Evolutionary conservation across 2,888 invertebrate genomes (phyloP), one percentile per base, ranked within the genome.

Genomic region (Merodon equestris): DNA sequence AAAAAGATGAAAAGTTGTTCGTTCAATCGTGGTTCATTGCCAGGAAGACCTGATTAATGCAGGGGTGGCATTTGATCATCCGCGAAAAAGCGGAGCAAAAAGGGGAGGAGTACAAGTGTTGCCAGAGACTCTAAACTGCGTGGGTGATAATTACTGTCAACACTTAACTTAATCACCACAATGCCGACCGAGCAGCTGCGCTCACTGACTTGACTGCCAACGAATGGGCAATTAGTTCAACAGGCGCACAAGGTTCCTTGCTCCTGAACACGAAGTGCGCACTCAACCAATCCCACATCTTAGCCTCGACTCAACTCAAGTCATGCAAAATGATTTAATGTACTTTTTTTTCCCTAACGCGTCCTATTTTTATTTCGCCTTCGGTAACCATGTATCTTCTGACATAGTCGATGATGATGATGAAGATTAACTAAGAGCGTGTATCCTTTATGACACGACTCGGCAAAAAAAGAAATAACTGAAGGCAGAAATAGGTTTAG

Each of bases 121-220:
- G 14, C 48, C 56, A 58, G 12, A 36, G 15, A 44, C 27, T 67
- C 15, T 48, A 36, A 54, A 60, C 19, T 18, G 63, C 40, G 57
- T 77, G 76, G 81, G 77, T 75, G 74, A 71, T 83, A 83, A 83
- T 83, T 82, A 82, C 73, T 79, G 81, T 82, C 81, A 77, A 74
- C 83, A 83, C 83, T 83, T 83, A 83, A 82, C 73, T 72, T 83
- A 83, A 83, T 83, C 82, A 82, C 82, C 82, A 73, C 42, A 76
- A 61, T 77, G 74, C 71, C 71, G 63, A 48, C 50, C 63, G 57
- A 82, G 72, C 83, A 83, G 82, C 75, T 83, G 83, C 63, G 83
- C 47, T 44, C 75, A 54, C 47, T 45, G 71, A 77, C 61, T 68
- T 54, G 54, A 36, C 12, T 27, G 48, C 14, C 58, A 63, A 56